These are phyloP conservation scores for Synergus itoensis DNA, from an alignment of 2,888 invertebrate genomes.

Conservation along the genomic window DNA sequence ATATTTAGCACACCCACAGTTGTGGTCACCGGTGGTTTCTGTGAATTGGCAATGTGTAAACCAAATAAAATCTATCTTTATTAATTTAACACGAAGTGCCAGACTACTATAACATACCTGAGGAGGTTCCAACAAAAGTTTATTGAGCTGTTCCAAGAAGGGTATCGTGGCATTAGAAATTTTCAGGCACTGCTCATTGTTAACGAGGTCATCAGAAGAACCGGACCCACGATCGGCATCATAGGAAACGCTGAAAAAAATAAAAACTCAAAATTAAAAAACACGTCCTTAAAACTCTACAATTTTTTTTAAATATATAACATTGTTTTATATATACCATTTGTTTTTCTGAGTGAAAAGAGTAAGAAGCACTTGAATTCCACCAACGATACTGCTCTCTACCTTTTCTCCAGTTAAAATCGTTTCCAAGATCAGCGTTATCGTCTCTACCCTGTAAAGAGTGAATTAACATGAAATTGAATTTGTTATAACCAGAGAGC, in stretches of 20 bases:
- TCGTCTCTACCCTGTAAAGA: conserved; percentile 81
- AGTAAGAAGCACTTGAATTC: conserved; percentile 88
- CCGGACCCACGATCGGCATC: conserved; percentile 52
- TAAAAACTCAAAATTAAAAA: conserved; percentile 16
- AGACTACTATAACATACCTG: conserved; percentile 78
- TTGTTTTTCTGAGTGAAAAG: conserved; percentile 81
- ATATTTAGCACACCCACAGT: conserved; percentile 86
- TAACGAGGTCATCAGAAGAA: conserved; percentile 72
- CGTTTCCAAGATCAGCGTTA: conserved; percentile 85
- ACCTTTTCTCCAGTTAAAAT: conserved; percentile 85
- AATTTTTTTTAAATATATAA: background rate
- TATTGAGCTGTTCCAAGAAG: conserved; percentile 85
- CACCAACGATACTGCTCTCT: conserved; percentile 88
- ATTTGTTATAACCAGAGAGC: conserved; percentile 2
- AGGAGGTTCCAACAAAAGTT: conserved; percentile 85
- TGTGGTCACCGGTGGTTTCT: conserved; percentile 84
- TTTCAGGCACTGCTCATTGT: conserved; percentile 81
- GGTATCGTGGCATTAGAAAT: conserved; percentile 84
- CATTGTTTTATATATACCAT: conserved; percentile 69
- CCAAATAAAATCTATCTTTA: background rate
- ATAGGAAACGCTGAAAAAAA: conserved; percentile 44
- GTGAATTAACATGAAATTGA: conserved; percentile 27
- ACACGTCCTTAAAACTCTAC: background rate
- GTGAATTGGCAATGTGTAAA: conserved; percentile 49
- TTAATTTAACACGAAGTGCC: background rate